Evolutionary conservation across 2,113 vertebrate genomes (phyloP).

Genomic region (Toxotes chatareus): DNA sequence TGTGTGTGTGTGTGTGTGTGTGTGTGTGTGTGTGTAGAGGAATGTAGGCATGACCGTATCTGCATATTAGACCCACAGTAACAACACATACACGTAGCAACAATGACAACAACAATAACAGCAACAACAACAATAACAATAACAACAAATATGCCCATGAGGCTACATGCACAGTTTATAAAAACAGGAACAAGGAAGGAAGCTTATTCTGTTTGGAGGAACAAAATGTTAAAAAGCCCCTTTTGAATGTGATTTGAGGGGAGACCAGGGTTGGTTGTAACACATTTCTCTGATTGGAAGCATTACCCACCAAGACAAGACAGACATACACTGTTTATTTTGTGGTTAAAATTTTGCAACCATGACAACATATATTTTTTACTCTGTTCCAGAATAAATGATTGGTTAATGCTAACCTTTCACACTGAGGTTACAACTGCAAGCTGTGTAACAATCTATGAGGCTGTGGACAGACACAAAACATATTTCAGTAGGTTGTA

Average conservation of each 20-base stretch:
- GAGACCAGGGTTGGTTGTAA: conserved; percentile 47
- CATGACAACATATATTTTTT: background rate
- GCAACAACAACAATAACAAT: conserved; percentile 21
- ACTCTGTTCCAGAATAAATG: background rate
- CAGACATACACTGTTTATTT: background rate
- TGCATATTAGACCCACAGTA: conserved; percentile 49
- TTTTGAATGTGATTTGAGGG: conserved; percentile 9
- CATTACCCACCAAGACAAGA: background rate
- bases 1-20: conserved; percentile 40
- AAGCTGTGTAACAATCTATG: background rate
- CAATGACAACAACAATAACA: conserved; percentile 48
- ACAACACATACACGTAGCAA: conserved; percentile 65
- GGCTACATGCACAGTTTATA: conserved; percentile 70
- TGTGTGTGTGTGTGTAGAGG: conserved; percentile 20
- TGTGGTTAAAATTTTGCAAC: background rate
- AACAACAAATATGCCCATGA: conserved; percentile 45
- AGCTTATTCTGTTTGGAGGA: conserved; percentile 8
- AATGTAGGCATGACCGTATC: conserved; percentile 34
- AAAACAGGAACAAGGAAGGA: conserved; percentile 36
- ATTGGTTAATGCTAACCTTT: background rate
- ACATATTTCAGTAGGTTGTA: background rate
- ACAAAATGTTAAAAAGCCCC: conserved; percentile 8
- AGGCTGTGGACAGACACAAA: background rate
- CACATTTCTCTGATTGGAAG: conserved; percentile 8
- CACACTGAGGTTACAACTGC: background rate